A percentile compares a stretch with the other conserved stretches of the same genome.
Evolutionary conservation across 2,888 invertebrate genomes (phyloP).

Genomic region (Eupeodes latifasciatus): DNA sequence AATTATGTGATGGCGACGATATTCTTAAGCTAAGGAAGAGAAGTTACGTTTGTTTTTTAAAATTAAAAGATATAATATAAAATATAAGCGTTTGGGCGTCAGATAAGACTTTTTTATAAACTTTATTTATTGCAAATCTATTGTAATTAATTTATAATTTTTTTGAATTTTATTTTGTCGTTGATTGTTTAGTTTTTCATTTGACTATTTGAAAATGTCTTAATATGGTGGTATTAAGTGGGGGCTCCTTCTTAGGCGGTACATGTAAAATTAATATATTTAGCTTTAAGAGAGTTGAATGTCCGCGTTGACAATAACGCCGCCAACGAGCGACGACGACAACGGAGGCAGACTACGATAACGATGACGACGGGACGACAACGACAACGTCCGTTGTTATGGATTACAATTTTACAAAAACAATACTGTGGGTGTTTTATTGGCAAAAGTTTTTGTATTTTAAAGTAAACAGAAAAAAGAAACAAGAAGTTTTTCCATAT

Average conservation of each 20-base stretch:
- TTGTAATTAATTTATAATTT: constrained; percentile 45
- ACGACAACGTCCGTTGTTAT: background rate
- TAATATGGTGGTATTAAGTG: constrained; percentile 37
- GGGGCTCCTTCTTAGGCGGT: background rate
- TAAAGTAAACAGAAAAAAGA: background rate
- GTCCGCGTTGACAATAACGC: constrained; percentile 28
- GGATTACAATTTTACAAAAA: background rate
- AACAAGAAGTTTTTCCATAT: constrained; percentile 19
- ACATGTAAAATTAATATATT: constrained; percentile 48
- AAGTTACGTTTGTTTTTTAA: constrained; percentile 36
- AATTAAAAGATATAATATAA: background rate
- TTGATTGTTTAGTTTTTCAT: constrained; percentile 51
- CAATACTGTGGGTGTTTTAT: constrained; percentile 41
- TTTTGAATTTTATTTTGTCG: constrained; percentile 26
- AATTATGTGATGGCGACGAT: background rate
- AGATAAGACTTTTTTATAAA: constrained; percentile 42
- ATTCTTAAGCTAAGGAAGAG: background rate
- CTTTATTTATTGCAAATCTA: constrained; percentile 49
- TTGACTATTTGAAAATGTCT: constrained; percentile 58
- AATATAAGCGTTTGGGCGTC: constrained; percentile 62
- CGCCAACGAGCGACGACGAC: background rate
- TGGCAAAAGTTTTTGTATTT: constrained; percentile 17
- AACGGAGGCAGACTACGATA: too few species aligned
- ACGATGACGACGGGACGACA: too few species aligned
- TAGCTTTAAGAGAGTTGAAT: constrained; percentile 55